These are phyloP conservation scores for Strix aluco DNA, from an alignment of 2,113 vertebrate genomes.

Conservation along the genomic window DNA sequence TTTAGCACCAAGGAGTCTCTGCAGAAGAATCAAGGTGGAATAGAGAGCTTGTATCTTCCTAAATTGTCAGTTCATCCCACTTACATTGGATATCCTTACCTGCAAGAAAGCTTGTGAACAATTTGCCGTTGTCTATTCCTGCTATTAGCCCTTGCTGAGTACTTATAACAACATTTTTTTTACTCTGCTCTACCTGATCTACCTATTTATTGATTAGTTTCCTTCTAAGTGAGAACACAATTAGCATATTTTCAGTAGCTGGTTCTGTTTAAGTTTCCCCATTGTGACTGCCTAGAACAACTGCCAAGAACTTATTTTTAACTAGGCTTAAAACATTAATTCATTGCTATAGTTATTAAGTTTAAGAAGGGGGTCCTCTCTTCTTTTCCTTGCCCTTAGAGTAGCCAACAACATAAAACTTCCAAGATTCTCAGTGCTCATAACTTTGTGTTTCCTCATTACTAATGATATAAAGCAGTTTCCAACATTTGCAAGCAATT, in stretches of 20 bases:
- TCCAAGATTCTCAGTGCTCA: background rate
- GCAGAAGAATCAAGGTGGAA: background rate
- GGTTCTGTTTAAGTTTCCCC: background rate
- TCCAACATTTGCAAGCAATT: background rate
- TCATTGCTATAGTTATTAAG: background rate
- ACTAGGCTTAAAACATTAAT: background rate
- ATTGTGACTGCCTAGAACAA: background rate
- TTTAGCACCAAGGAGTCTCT: background rate
- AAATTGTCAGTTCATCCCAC: background rate
- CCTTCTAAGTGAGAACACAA: background rate
- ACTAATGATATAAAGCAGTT: background rate
- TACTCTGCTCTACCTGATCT: background rate
- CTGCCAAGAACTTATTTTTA: background rate
- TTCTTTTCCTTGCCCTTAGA: background rate
- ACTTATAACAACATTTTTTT: background rate
- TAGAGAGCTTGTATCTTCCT: background rate
- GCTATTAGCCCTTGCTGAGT: background rate
- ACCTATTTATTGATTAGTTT: background rate
- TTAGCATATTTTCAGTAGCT: background rate
- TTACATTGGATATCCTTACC: background rate
- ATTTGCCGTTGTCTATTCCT: background rate
- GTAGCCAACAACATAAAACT: background rate
- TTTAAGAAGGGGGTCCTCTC: background rate
- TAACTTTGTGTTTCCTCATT: background rate
- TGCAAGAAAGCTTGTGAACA: background rate